phyloP scores from a whole-genome alignment of 2,797 vertebrate species.

The Phoeniculus purpureus region DNA sequence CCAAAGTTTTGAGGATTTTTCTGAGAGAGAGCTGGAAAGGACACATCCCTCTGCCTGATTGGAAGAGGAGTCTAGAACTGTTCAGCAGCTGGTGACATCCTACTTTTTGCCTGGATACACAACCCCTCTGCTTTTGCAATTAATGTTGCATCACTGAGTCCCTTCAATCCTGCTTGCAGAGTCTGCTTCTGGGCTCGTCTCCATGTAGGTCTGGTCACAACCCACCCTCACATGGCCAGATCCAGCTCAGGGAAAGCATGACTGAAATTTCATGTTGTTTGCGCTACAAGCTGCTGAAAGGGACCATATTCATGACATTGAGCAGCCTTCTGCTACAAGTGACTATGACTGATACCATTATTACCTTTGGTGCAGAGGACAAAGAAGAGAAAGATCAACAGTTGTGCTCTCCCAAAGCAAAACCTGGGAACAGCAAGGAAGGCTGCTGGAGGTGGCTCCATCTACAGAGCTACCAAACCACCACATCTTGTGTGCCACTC shows the following conservation, averaged over 20 bases:
- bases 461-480: not conserved
- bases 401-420: not conserved
- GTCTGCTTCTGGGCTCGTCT: not conserved
- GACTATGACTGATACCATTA: not conserved
- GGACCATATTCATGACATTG: not conserved
- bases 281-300: not conserved
- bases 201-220: not conserved
- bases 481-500: accelerated
- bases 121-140: not conserved
- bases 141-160: accelerated
- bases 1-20: not conserved
- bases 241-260: not conserved
- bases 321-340: not conserved
- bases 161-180: not conserved
- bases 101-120: not conserved
- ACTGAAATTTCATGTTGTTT: not conserved
- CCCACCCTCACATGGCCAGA: not conserved
- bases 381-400: not conserved
- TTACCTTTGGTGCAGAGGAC: not conserved
- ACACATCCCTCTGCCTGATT: not conserved
- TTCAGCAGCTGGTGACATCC: not conserved
- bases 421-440: not conserved
- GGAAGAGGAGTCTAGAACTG: not conserved
- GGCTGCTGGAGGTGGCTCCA: not conserved
- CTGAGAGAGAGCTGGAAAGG: not conserved